Percentiles rank a stretch among this genome's conserved stretches.
phyloP scores from a whole-genome alignment of 2,797 vertebrate species.

The Brotula barbata region DNA sequence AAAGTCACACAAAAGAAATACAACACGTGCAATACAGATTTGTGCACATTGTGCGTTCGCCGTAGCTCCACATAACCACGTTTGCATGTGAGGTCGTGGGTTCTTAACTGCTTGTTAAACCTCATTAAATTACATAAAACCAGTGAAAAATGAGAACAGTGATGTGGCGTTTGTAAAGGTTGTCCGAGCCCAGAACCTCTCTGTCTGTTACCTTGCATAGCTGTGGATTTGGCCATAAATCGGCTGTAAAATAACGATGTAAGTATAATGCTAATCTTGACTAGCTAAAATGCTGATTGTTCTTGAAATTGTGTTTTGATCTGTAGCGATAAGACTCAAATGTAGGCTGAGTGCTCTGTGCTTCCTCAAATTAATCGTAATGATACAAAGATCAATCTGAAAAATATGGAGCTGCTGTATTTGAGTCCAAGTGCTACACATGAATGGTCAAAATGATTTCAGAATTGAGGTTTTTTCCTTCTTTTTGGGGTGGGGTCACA shows the following conservation, averaged over 20 bases:
- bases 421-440: slow-evolving; percentile 30
- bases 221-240: slow-evolving; percentile 62
- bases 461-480: too few species aligned
- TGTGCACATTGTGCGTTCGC: slow-evolving; percentile 3
- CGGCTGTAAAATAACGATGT: slow-evolving; percentile 10
- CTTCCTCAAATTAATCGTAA: slow-evolving; percentile 2
- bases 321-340: slow-evolving; percentile 27
- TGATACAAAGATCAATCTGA: not conserved
- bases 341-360: slow-evolving; percentile 6
- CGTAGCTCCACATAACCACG: slow-evolving; percentile 9
- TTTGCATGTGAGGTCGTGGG: slow-evolving; percentile 19
- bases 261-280: slow-evolving; percentile 2
- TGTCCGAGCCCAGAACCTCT: slow-evolving; percentile 51
- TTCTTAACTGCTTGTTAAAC: not conserved
- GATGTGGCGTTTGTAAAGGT: slow-evolving; percentile 60
- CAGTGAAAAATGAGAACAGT: slow-evolving; percentile 40
- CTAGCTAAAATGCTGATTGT: slow-evolving; percentile 61
- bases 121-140: slow-evolving; percentile 8
- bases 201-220: slow-evolving; percentile 64
- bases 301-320: slow-evolving; percentile 18
- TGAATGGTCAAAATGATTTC: slow-evolving; percentile 1
- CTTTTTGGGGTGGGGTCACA: slow-evolving; percentile 63
- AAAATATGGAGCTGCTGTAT: slow-evolving; percentile 23
- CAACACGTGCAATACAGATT: slow-evolving; percentile 27
- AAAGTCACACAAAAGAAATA: slow-evolving; percentile 17